A percentile compares a stretch with the other conserved stretches of the same genome.
phyloP scores from a whole-genome alignment of 1,140 invertebrate genomes.

The Euura saliciscinereae region DNA sequence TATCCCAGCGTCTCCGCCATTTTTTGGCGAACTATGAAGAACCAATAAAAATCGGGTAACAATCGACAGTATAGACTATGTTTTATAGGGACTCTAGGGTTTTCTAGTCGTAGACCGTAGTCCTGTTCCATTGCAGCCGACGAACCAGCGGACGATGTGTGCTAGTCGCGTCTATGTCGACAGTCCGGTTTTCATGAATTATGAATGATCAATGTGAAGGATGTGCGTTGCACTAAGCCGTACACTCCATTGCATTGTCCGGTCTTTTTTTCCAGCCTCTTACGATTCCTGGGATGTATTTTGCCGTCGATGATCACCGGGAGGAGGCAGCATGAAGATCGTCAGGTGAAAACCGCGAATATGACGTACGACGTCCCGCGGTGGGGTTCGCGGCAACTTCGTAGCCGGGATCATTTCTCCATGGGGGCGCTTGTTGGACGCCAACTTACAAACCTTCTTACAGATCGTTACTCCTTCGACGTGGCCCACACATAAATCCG shows the following conservation, averaged over 20 bases:
- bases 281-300: neutral
- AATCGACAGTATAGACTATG: too few species aligned
- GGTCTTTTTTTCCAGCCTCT: neutral
- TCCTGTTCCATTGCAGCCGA: constrained; percentile 9
- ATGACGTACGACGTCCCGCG: neutral
- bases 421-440: constrained; percentile 53
- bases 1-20: too few species aligned
- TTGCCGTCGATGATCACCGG: too few species aligned
- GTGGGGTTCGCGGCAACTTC: neutral
- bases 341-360: neutral
- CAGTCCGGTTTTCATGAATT: neutral
- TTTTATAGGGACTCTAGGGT: constrained; percentile 15
- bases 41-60: too few species aligned
- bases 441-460: constrained; percentile 60
- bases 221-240: neutral
- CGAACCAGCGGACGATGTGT: constrained; percentile 10
- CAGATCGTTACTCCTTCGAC: constrained; percentile 58
- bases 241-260: neutral
- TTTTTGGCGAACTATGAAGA: too few species aligned
- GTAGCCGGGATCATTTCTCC: constrained; percentile 26
- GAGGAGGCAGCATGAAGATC: too few species aligned
- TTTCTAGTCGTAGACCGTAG: constrained; percentile 27
- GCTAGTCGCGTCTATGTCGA: constrained; percentile 16
- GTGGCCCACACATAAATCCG: constrained; percentile 49
- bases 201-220: neutral